Evolutionary conservation across 2,888 invertebrate genomes (phyloP), one percentile per base, ranked within the genome.

Genomic region (Spisula subtruncata): DNA sequence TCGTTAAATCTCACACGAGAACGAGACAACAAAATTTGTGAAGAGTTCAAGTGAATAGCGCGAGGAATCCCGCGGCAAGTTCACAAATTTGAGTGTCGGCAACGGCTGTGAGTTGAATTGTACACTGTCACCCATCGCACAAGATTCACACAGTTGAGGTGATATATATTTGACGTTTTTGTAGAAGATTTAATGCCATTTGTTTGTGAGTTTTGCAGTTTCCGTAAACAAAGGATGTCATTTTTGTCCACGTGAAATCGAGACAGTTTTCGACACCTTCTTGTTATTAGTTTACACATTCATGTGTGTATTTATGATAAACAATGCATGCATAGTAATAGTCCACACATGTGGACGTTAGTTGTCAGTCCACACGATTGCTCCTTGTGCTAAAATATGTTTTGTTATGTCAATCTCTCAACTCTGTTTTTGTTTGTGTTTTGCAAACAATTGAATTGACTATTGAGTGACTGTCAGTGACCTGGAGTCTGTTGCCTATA

Each of bases 11-110:
- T 81, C 90, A 91, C 88, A 87, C 90, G 84, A 85, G 83, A 32
- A 80, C 89, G 90, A 89, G 92, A 90, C 25, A n/a, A 41, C 41
- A 80, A 75, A 88, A 54, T 88, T 81, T 54, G 87, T 88, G 87
- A 56, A 88, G 87, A 88, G 87, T 88, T 84, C 83, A 84, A 83
- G 8, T 56, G 80, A 83, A 83, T 87, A 71, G 83, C 87, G 87
- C 87, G 87, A 88, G 87, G 83, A 83, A 83, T 79, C 87, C 83
- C 87, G 87, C 87, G 83, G 83, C 83, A 85, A 85, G 84, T 75
- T 46, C 75, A 51, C 51, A 48, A 51, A 84, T 71, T 75, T 35
- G 32, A 35, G 75, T 75, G 32, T 75, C 35, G 32, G 35, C 35
- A 75, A 12, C 75, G 75, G 35, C 75, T 75, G 75, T 75, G 51